These are phyloP conservation scores for Dicrurus megarhynchus DNA, from an alignment of 2,113 vertebrate genomes.

Conservation along the genomic window DNA sequence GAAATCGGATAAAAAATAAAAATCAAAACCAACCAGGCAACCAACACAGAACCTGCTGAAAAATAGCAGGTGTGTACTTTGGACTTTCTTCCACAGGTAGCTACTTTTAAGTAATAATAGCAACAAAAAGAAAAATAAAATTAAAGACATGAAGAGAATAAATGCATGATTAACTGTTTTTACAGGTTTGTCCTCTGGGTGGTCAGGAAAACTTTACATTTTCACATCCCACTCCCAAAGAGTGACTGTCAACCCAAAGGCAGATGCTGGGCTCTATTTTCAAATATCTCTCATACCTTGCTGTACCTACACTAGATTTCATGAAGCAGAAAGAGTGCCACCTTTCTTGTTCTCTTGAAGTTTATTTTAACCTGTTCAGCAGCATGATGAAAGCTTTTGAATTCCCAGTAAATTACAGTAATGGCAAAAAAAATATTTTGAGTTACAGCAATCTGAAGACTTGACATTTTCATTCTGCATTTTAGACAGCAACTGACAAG, in stretches of 20 bases:
- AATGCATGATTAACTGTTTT: background rate
- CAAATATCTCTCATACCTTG: background rate
- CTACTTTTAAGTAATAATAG: background rate
- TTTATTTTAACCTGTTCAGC: background rate
- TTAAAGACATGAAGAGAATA: background rate
- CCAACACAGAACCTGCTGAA: background rate
- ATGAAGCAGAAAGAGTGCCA: background rate
- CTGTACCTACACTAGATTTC: background rate
- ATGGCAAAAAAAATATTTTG: background rate
- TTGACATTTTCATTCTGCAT: background rate
- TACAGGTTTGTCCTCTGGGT: background rate
- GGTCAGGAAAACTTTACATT: background rate
- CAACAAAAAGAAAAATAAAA: background rate
- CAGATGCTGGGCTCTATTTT: background rate
- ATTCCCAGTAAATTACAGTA: background rate
- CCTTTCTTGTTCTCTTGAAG: background rate
- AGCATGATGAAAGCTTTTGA: background rate
- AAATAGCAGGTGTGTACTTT: background rate
- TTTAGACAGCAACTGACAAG: background rate
- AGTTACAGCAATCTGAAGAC: background rate
- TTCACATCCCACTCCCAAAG: background rate
- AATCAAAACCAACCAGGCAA: background rate
- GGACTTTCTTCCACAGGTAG: background rate
- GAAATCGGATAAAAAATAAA: conserved; percentile 28
- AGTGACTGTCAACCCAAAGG: background rate